Base-by-base conservation (phyloP, 2,797 vertebrate genomes). In the Mionectes olivaceus region DNA sequence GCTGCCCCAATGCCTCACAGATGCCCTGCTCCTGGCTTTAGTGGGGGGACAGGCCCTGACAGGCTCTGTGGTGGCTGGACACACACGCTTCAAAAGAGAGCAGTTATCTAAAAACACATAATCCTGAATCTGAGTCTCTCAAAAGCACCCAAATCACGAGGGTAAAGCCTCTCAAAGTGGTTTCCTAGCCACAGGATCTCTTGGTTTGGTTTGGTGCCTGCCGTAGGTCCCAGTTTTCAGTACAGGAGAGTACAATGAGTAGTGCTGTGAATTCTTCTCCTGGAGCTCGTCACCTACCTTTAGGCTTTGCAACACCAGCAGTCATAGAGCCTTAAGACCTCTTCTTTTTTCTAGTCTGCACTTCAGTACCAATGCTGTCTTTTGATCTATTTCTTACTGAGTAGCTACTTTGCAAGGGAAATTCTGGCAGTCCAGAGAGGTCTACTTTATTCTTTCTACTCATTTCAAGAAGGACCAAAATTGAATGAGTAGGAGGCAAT, bases 221-320 rank as follows among this genome's bases (percentile, higher is more conserved):
- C 25, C 57, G 35, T 22, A 41, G 15, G n/a, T 61, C 55, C 21
- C 37, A 44, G 19, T 1, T 60, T 35, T 83, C 59, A 19, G 10
- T 55, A 41, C 0, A 2, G 35, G 10, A 75, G 1, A 6, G 6
- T 21, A 12, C 0, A 2, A 16, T 21, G 18, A 52, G 11, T 24
- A 8, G 5, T 44, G 19, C 13, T 69, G 27, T 8, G 2, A 65
- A 65, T 32, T 59, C 17, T 80, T 39, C 23, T 79, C 8, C 33
- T 55, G 59, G 21, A 76, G 10, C 32, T 75, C 16, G 17, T 5
- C 24, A 84, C 13, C 14, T 56, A 10, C 13, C 4, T 60, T 74
- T 21, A 73, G 28, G 7, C 12, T 83, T 76, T 91, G 68, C 25
- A 73, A 49, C 6, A 35, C 17, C 22, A 63, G 19, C 21, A 47